Evolutionary conservation across 2,888 invertebrate genomes (phyloP).

Genomic region (Cantharis lateralis): DNA sequence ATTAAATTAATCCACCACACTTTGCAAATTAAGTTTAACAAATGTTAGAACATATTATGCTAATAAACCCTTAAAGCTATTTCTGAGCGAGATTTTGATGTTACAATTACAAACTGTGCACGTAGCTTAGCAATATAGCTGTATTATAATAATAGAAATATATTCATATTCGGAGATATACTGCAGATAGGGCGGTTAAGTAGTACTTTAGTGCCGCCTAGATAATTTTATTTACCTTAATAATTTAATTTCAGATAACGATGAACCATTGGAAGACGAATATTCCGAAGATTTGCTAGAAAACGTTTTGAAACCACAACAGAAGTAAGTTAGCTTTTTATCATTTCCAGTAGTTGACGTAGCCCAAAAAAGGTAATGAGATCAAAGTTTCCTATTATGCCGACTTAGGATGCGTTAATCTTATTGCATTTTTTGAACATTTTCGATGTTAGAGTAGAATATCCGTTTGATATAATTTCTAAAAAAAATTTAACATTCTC

Average conservation of each 20-base stretch:
- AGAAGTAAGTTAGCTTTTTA: slow-evolving; percentile 64
- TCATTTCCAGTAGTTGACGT: not conserved
- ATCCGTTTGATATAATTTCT: slow-evolving; percentile 43
- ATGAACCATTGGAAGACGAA: slow-evolving; percentile 60
- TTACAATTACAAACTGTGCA: too few species aligned
- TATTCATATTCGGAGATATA: too few species aligned
- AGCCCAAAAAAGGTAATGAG: not conserved
- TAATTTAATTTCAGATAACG: slow-evolving; percentile 51
- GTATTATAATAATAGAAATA: too few species aligned
- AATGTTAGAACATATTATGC: too few species aligned
- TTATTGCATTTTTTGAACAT: not conserved
- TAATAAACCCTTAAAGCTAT: too few species aligned
- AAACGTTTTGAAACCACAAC: slow-evolving; percentile 67
- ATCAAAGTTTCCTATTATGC: not conserved
- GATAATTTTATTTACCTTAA: too few species aligned
- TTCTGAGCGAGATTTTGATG: too few species aligned
- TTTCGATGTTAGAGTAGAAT: slow-evolving; percentile 22
- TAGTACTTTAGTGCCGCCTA: too few species aligned
- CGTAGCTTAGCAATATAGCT: too few species aligned
- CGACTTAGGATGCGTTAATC: not conserved
- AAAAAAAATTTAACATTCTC: slow-evolving; percentile 62
- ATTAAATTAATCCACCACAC: too few species aligned
- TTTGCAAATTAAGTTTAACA: too few species aligned
- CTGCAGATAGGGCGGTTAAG: too few species aligned
- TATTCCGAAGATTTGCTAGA: slow-evolving; percentile 71